Evolutionary conservation across 2,888 invertebrate genomes (phyloP), one percentile per base, ranked within the genome.

Genomic region (Catocala sponsa): DNA sequence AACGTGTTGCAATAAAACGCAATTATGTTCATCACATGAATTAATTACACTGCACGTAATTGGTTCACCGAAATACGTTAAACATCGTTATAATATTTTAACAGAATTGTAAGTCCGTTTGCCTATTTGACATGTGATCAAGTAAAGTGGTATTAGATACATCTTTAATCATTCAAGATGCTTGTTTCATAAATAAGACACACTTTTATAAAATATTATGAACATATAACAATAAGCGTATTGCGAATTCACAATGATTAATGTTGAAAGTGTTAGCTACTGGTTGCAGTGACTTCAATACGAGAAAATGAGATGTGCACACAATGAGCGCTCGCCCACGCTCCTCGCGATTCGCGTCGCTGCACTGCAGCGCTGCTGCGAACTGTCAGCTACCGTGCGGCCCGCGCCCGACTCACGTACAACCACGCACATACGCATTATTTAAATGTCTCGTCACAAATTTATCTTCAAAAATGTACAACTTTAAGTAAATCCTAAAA

Each of bases 321-420:
- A 92, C 90, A 92, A 92, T 90, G 84, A 83, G 74, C 67, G 76
- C 80, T 79, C 89, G 87, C 86, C 89, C 89, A 89, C 91, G 83
- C 82, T 65, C 67, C 72, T 72, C 75, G 81, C 81, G 81, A 85
- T 84, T 86, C 82, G 86, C 80, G 76, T 76, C 77, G 79, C 35
- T 38, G 35, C 61, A 80, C 82, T 69, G 75, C 76, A 13, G 15
- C 61, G 59, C 62, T 82, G 59, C 62, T 82, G 83, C 70, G 76
- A 85, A 79, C 87, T 90, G 90, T 86, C 90, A 84, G 92, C 93
- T 92, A 91, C 93, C 82, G 93, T 79, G 65, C 79, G 77, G 11
- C 35, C 15, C 41, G 9, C 12, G 35, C 35, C 6, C 12, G 9
- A 13, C 4, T 11, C 47, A n/a, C n/a, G 6, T 7, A 33, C 13